Evolutionary conservation across 2,113 vertebrate species (phyloP), one percentile per base, ranked within the genome.

Genomic region (Elanus axillaris): DNA sequence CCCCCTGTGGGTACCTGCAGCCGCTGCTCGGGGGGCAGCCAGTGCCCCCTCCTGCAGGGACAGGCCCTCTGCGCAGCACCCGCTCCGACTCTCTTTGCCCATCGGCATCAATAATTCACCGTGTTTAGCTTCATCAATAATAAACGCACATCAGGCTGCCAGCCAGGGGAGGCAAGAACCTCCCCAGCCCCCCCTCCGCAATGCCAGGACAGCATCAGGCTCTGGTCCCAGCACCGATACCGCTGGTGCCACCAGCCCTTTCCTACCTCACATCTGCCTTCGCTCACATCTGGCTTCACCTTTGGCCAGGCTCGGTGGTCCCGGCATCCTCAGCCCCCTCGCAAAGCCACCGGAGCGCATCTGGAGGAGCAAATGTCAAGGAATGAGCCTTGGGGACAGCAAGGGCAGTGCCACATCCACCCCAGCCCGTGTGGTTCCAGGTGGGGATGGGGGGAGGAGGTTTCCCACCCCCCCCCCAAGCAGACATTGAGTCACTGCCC

Each of bases 321-420:
- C 36, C 2, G 0, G 3, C 1, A 0, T 38, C 43, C 4, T 0
- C 36, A 56, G 27, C 43, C 52, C 31, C 11, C 58, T 38, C 68
- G 38, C 45, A 53, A 15, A 79, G 3, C 42, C 55, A 55, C 22
- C 48, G 0, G 4, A 38, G n/a, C 0, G 0, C 48, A 31, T 13
- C 67, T 19, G n/a, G 50, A 75, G 36, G 32, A n/a, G 27, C 27
- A 38, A 36, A 48, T 4, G 5, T 29, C 55, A 53, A 15, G 32
- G 27, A n/a, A 62, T 11, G 67, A 78, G 25, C 48, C 10, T 11
- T 50, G 79, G 73, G 62, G 62, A 48, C 85, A 43, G 7, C 38
- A 25, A 17, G 38, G 72, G 50, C 40, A 12, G 34, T 16, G 36
- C 42, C 29, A 19, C 3, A 1, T 55, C 23, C 38, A 53, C 52